Percentiles rank a stretch among this genome's conserved stretches.
These are phyloP conservation scores for Drosophila lutescens DNA, from an alignment of 2,888 invertebrate species.

Conservation along the genomic window DNA sequence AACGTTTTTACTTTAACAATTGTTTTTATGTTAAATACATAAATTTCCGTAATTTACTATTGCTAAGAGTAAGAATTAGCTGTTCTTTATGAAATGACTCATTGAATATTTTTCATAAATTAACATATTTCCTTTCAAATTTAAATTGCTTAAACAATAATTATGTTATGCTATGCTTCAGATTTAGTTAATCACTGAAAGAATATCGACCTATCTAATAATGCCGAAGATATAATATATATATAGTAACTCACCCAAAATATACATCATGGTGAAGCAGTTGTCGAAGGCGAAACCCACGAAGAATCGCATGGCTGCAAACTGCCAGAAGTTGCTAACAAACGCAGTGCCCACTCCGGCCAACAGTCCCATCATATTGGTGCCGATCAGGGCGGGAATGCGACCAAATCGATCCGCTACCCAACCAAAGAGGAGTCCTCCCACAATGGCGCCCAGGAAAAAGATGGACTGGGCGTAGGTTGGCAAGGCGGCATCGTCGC, in stretches of 20 bases:
- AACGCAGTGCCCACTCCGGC: conserved; percentile 91
- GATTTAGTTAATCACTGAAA: too few relatives aligned
- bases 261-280: conserved; percentile 97
- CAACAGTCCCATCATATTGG: conserved; percentile 90
- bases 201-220: too few relatives aligned
- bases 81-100: neutral
- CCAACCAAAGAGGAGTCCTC: conserved; percentile 94
- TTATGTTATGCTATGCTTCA: too few relatives aligned
- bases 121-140: neutral
- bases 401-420: conserved; percentile 94
- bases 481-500: conserved; percentile 90
- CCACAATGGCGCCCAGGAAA: conserved; percentile 94
- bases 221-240: too few relatives aligned
- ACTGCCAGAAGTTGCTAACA: conserved; percentile 89
- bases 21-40: too few relatives aligned
- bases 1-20: too few relatives aligned
- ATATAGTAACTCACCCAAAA: conserved; percentile 91
- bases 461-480: conserved; percentile 93
- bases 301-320: conserved; percentile 92
- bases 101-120: neutral
- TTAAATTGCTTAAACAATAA: neutral
- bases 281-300: conserved; percentile 95
- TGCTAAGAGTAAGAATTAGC: neutral
- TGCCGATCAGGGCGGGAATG: conserved; percentile 91
- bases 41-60: neutral